Conservation (phyloP, 2,113 vertebrate genomes). For the Pangasianodon gigas region DNA sequence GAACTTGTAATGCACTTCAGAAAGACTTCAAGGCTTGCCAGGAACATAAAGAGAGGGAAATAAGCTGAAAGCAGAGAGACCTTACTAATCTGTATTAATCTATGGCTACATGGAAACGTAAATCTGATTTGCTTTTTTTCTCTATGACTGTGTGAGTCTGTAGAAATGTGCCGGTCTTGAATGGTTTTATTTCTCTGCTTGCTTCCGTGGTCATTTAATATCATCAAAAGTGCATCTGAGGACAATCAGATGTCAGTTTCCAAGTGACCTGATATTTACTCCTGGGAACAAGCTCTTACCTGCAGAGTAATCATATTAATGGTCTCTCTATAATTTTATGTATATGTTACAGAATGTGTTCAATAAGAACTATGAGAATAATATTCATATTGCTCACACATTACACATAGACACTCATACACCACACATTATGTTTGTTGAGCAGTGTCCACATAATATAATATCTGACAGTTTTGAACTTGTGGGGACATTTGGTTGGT, state of each 20-base stretch:
- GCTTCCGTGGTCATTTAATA: background rate
- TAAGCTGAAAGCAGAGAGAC: conserved; percentile 12
- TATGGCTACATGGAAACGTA: background rate
- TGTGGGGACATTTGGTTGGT: background rate
- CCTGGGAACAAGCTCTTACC: background rate
- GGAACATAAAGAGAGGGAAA: conserved; percentile 16
- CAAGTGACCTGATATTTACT: background rate
- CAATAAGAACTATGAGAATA: background rate
- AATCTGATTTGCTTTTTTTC: background rate
- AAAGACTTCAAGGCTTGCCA: conserved; percentile 2
- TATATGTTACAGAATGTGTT: background rate
- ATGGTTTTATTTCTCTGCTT: background rate
- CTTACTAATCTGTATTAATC: conserved; percentile 10
- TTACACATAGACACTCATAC: background rate
- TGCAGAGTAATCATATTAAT: background rate
- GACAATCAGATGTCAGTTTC: background rate
- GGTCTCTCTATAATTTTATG: background rate
- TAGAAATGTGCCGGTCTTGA: background rate
- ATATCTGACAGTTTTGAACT: background rate
- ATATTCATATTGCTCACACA: conserved; percentile 1
- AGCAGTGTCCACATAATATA: background rate
- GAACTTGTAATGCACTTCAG: conserved; percentile 13
- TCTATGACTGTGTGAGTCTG: background rate
- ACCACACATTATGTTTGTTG: background rate
- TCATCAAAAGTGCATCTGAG: conserved; percentile 19